Base-by-base conservation (phyloP, 2,113 vertebrate species). In the Leiothrix lutea region DNA sequence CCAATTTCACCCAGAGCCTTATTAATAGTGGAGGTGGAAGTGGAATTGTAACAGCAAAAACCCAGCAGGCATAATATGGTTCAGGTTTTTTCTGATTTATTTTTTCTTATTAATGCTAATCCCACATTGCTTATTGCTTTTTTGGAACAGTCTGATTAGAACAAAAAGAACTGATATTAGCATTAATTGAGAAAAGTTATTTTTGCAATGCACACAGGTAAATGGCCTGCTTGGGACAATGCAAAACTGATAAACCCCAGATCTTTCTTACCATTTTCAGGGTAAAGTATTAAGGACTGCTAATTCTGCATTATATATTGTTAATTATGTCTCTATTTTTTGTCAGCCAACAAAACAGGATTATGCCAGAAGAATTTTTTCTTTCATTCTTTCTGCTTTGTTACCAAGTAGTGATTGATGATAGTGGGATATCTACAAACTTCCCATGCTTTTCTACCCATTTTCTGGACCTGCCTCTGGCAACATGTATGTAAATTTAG, bases 161-260 rank as follows among this genome's bases (percentile, higher is more conserved):
- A 70, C 28, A 84, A 67, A 81, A 93, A 67, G 35, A 88, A 61
- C 20, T 36, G 54, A 36, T 61, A 73, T 58, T 80, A 90, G 6
- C 33, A 93, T 72, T 91, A 86, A 89, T 80, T 61, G 51, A 62
- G 62, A 85, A 87, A 96, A 92, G 77, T 78, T 94, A 77, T 90
- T 96, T 94, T 89, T 56, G 60, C 42, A 67, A 13, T 56, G 35
- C 23, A 82, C 51, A 58, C 44, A 85, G 74, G 77, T 87, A 96
- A 95, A 87, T 75, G 35, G 53, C 54, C 61, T 90, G 47, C 33
- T 87, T 2, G 4, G 51, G 66, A 92, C 51, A 85, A 70, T 10
- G n/a, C 19, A 86, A 82, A 91, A 96, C 50, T 65, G 53, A 69
- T 44, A 60, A 92, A 78, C 56, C 8, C 8, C 72, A 73, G 54